Conservation (phyloP, 2,113 vertebrate genomes). For the Mastomys coucha region DNA sequence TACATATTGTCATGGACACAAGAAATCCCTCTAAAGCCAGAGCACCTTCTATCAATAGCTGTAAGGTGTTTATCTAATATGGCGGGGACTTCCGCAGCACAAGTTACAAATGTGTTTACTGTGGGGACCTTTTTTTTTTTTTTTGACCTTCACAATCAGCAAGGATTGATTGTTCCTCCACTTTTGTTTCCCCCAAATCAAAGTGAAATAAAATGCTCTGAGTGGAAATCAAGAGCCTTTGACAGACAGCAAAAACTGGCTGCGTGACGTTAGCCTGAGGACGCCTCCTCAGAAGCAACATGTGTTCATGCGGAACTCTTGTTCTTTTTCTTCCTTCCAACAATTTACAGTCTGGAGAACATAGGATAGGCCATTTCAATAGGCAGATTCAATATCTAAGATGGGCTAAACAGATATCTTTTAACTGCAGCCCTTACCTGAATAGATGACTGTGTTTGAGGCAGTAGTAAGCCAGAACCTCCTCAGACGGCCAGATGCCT, state of each 20-base stretch:
- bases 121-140: slow-evolving; percentile 75
- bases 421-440: slow-evolving; percentile 89
- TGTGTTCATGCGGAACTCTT: slow-evolving; percentile 83
- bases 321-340: slow-evolving; percentile 67
- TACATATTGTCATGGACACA: slow-evolving; percentile 37
- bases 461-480: slow-evolving; percentile 98
- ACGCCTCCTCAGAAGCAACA: slow-evolving; percentile 88
- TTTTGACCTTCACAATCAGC: slow-evolving; percentile 94
- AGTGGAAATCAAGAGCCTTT: slow-evolving; percentile 98
- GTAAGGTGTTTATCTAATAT: slow-evolving; percentile 81
- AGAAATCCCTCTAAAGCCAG: slow-evolving; percentile 63
- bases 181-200: slow-evolving; percentile 96
- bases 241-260: slow-evolving; percentile 89
- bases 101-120: slow-evolving; percentile 85
- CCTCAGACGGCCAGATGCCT: slow-evolving; percentile 99
- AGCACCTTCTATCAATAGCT: slow-evolving; percentile 63
- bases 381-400: slow-evolving; percentile 82
- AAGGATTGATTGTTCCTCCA: slow-evolving; percentile 93
- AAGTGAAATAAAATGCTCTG: slow-evolving; percentile 96
- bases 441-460: slow-evolving; percentile 93
- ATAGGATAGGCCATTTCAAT: slow-evolving; percentile 84
- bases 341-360: slow-evolving; percentile 84
- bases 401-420: slow-evolving; percentile 76
- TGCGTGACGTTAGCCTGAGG: slow-evolving; percentile 89
- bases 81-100: slow-evolving; percentile 79